Percentiles rank a stretch among this genome's conserved stretches.
Evolutionary conservation across 2,113 vertebrate species (phyloP).

Genomic region (Podarcis muralis): DNA sequence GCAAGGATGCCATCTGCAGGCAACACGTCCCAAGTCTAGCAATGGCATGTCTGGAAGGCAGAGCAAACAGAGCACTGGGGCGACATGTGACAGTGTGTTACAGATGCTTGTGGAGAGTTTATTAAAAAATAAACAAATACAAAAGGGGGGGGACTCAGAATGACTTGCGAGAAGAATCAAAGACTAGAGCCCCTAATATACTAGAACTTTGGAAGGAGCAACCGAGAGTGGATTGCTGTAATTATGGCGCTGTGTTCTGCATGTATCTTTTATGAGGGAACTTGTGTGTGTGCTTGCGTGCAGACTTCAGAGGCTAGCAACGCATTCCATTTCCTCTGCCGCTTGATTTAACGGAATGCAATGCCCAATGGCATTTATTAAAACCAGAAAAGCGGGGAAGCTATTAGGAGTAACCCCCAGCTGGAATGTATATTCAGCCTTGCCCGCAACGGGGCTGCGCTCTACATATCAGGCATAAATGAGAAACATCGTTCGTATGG

Average conservation of each 20-base stretch:
- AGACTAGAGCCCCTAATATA: conserved; percentile 36
- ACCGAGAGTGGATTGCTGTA: conserved; percentile 61
- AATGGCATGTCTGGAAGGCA: not conserved
- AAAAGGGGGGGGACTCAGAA: conserved; percentile 49
- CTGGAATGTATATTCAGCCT: conserved; percentile 37
- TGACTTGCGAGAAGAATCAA: conserved; percentile 42
- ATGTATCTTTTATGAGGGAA: conserved; percentile 70
- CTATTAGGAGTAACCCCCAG: conserved; percentile 42
- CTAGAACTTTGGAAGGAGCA: conserved; percentile 49
- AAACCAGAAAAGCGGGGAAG: conserved; percentile 53
- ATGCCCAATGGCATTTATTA: conserved; percentile 63
- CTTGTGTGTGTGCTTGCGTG: conserved; percentile 38
- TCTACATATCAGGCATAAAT: conserved; percentile 25
- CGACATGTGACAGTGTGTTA: conserved; percentile 38
- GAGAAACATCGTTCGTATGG: not conserved
- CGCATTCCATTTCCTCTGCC: conserved; percentile 56
- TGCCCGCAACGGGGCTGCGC: conserved; percentile 38
- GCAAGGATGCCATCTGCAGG: conserved; percentile 68
- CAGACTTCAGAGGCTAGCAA: conserved; percentile 56
- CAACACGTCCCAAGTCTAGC: not conserved
- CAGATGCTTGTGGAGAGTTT: conserved; percentile 38
- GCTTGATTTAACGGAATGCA: conserved; percentile 60
- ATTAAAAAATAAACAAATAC: conserved; percentile 66
- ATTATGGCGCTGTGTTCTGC: conserved; percentile 45
- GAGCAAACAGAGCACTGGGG: not conserved